Evolutionary conservation across 2,888 invertebrate species (phyloP).

Genomic region (Eupeodes luniger): DNA sequence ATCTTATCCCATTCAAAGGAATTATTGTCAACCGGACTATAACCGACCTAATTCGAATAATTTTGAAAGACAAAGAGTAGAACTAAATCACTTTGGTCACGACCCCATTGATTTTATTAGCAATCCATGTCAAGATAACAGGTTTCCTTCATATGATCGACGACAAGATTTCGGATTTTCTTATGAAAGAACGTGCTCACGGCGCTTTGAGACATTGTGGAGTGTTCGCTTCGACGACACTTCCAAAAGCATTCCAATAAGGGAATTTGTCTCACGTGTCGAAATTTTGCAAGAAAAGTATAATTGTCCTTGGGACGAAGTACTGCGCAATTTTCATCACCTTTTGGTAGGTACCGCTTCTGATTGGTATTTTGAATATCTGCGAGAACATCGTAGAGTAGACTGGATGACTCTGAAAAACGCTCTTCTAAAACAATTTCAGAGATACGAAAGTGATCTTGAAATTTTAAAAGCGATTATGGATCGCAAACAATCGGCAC

Average conservation of each 20-base stretch:
- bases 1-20: no score
- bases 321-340: background rate
- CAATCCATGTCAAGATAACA: no score
- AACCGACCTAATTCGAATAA: no score
- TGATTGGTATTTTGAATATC: background rate
- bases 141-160: no score
- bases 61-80: no score
- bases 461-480: slow-evolving; percentile 21
- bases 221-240: background rate
- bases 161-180: no score
- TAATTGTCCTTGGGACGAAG: background rate
- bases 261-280: background rate
- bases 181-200: background rate
- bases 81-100: no score
- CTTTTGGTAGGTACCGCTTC: background rate
- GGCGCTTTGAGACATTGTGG: background rate
- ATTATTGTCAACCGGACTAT: no score
- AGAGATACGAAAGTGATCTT: slow-evolving; percentile 1
- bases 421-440: slow-evolving; percentile 7
- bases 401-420: slow-evolving; percentile 19
- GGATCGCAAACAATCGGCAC: background rate
- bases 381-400: background rate
- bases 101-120: no score
- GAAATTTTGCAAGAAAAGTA: slow-evolving; percentile 7
- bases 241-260: background rate